phyloP scores from a whole-genome alignment of 1,140 invertebrate species.

The Drosophila saltans region DNA sequence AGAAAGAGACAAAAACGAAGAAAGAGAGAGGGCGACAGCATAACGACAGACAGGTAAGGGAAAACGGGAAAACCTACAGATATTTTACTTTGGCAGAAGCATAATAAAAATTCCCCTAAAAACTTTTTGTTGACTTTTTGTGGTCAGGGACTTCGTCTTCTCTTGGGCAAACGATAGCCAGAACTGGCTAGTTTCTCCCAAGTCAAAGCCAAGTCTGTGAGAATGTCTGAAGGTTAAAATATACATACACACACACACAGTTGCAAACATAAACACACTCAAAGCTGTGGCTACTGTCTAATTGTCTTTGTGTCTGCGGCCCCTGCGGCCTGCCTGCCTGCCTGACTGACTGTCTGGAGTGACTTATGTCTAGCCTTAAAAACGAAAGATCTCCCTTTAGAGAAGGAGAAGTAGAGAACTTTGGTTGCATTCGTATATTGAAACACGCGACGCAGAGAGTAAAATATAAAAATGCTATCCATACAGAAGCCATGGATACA shows the following conservation, averaged over 20 bases:
- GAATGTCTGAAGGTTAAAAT: slow-evolving; percentile 52
- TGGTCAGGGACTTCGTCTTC: slow-evolving; percentile 10
- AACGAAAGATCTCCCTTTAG: slow-evolving; percentile 45
- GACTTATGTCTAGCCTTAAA: slow-evolving; percentile 81
- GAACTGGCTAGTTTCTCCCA: slow-evolving; percentile 1
- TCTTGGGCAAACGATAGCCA: neutral
- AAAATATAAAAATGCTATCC: slow-evolving; percentile 41
- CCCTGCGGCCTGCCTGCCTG: slow-evolving; percentile 23
- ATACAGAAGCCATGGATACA: slow-evolving; percentile 28
- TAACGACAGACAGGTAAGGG: slow-evolving; percentile 6
- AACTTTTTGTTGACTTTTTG: slow-evolving; percentile 17
- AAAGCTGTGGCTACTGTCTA: slow-evolving; percentile 52
- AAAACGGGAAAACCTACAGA: slow-evolving; percentile 6
- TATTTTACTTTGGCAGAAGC: slow-evolving; percentile 11
- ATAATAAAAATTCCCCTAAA: slow-evolving; percentile 14
- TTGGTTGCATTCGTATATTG: slow-evolving; percentile 73
- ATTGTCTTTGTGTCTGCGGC: slow-evolving; percentile 63
- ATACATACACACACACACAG: slow-evolving; percentile 25
- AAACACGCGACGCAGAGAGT: slow-evolving; percentile 55
- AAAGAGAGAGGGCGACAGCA: neutral
- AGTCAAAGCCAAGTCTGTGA: slow-evolving; percentile 10
- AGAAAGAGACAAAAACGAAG: slow-evolving; percentile 44
- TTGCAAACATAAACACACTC: slow-evolving; percentile 28
- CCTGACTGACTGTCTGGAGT: slow-evolving; percentile 63
- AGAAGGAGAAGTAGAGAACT: slow-evolving; percentile 53